Evolutionary conservation across 2,113 vertebrate species (phyloP).

Genomic region (Columbina picui): DNA sequence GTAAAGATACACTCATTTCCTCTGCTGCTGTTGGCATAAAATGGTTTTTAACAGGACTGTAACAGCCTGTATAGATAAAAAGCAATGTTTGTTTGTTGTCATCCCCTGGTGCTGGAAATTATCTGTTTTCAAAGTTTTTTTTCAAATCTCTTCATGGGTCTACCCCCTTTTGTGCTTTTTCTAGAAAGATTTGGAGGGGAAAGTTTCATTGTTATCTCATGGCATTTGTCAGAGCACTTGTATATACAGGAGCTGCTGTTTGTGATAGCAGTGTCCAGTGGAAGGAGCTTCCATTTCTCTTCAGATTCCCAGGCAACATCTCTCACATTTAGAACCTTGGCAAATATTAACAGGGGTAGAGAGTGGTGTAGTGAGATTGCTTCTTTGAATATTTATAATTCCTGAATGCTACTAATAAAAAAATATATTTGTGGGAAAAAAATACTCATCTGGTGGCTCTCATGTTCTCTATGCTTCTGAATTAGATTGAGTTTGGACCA

Average conservation of each 20-base stretch:
- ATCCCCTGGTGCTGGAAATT: not conserved
- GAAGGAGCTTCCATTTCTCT: not conserved
- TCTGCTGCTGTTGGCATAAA: not conserved
- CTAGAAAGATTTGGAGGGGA: not conserved
- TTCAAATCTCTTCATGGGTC: not conserved
- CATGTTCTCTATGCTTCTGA: not conserved
- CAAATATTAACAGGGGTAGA: not conserved
- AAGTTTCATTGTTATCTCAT: not conserved
- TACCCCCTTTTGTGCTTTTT: not conserved
- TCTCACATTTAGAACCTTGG: not conserved
- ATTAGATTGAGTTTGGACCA: not conserved
- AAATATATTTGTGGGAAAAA: not conserved
- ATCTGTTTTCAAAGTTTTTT: not conserved
- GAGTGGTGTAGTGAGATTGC: not conserved
- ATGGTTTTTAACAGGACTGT: not conserved
- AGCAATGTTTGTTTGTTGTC: not conserved
- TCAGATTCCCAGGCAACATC: not conserved
- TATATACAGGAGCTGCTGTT: not conserved
- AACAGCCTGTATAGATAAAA: not conserved
- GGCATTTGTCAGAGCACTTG: not conserved
- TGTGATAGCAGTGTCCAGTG: not conserved
- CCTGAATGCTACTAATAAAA: not conserved
- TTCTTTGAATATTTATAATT: not conserved
- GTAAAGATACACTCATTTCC: not conserved
- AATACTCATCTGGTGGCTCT: not conserved